Base-by-base conservation (phyloP, 2,888 invertebrate genomes). In the Ormia ochracea region DNA sequence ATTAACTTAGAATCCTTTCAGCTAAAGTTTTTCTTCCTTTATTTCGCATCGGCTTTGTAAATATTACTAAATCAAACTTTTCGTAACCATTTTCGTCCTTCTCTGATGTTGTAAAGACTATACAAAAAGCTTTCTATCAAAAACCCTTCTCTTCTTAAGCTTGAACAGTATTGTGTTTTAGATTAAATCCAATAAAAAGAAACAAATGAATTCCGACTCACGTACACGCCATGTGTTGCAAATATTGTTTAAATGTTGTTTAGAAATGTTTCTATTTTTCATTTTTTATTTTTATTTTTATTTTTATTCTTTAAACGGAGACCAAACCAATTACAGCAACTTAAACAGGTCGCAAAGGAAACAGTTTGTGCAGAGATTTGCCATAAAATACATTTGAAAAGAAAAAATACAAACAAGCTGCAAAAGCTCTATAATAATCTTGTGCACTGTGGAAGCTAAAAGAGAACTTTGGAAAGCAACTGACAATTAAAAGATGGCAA, bases 191-290 rank as follows among this genome's bases (percentile, higher is more conserved):
- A n/a, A n/a, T n/a, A n/a, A n/a, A n/a, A n/a, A n/a, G 14, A 43
- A n/a, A 6, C 1, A 31, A 33, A 36, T n/a, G n/a, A n/a, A 36
- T 45, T 14, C 12, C 58, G 66, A 45, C 63, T 75, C 79, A 75
- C 79, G 74, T 79, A 75, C 70, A 65, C 74, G 69, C 61, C 79
- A 79, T 79, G 65, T 70, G 79, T 17, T 59, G 23, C 65, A 58
- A 69, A 56, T 69, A 26, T 26, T 69, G 21, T 33, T 45, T 36
- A n/a, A n/a, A n/a, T n/a, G n/a, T n/a, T n/a, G n/a, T n/a, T n/a
- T n/a, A n/a, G n/a, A n/a, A n/a, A n/a, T n/a, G n/a, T n/a, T n/a
- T n/a, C n/a, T n/a, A n/a, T n/a, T n/a, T n/a, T n/a, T n/a, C n/a
- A n/a, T 33, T 2, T 1, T 10, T 56, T 23, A 38, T 2, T 36